Evolutionary conservation across 2,888 invertebrate genomes (phyloP).

Genomic region (Scrobipalpa costella): DNA sequence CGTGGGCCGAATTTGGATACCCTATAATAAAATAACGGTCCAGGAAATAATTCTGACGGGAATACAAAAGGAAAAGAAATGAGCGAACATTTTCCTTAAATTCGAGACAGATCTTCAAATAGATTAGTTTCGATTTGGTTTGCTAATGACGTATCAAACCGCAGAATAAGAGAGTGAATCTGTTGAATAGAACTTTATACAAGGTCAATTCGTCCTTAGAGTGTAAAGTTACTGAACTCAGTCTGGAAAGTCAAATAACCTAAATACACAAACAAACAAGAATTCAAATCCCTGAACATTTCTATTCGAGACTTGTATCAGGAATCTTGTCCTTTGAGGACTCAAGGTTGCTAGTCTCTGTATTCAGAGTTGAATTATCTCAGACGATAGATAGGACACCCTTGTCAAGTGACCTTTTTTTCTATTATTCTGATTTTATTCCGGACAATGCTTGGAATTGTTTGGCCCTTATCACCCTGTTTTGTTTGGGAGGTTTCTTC

Average conservation of each 20-base stretch:
- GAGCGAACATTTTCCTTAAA: constrained; percentile 19
- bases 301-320: constrained; percentile 3
- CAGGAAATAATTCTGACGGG: constrained; percentile 20
- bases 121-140: constrained; percentile 18
- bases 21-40: constrained; percentile 35
- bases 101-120: constrained; percentile 15
- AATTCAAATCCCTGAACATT: not conserved
- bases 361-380: constrained; percentile 40
- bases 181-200: not conserved
- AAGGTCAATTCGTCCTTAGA: not conserved
- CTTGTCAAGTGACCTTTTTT: constrained; percentile 44
- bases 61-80: constrained; percentile 29
- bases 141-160: constrained; percentile 14
- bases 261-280: constrained; percentile 6
- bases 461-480: constrained; percentile 22
- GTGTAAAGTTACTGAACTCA: not conserved
- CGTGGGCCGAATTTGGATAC: constrained; percentile 37
- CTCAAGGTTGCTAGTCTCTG: not conserved
- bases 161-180: not conserved
- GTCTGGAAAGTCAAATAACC: constrained; percentile 6
- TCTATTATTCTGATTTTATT: constrained; percentile 42
- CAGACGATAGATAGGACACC: constrained; percentile 47
- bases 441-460: constrained; percentile 32
- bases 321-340: constrained; percentile 7
- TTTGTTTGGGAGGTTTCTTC: constrained; percentile 23